Percentiles rank a stretch among this genome's conserved stretches.
Conservation (phyloP, 2,888 invertebrate species). For the Amitus sp. region DNA sequence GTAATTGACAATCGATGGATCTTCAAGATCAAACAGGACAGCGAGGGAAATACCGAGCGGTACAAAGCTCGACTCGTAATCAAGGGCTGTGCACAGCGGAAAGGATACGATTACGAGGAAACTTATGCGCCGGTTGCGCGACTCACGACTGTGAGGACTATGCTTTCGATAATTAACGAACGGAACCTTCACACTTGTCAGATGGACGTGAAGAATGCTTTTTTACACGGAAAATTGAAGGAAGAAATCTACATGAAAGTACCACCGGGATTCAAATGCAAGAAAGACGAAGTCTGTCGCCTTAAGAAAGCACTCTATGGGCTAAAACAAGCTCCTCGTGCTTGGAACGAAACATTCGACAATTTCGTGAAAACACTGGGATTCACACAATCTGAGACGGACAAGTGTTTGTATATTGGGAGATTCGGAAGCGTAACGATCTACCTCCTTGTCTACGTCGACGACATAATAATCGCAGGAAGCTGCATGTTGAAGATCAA, state of each 20-base stretch:
- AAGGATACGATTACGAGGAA: slow-evolving; percentile 47
- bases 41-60: slow-evolving; percentile 22
- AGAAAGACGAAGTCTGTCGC: slow-evolving; percentile 36
- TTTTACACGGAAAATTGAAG: slow-evolving; percentile 47
- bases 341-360: slow-evolving; percentile 46
- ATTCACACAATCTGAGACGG: slow-evolving; percentile 36
- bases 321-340: slow-evolving; percentile 47
- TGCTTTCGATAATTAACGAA: slow-evolving; percentile 11
- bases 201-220: slow-evolving; percentile 51
- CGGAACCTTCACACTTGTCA: slow-evolving; percentile 32
- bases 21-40: slow-evolving; percentile 33
- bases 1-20: slow-evolving; percentile 23
- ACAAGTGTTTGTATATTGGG: slow-evolving; percentile 45
- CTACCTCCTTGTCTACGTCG: slow-evolving; percentile 46
- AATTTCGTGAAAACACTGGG: slow-evolving; percentile 38
- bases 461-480: slow-evolving; percentile 38
- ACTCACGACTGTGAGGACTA: slow-evolving; percentile 26
- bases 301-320: slow-evolving; percentile 50
- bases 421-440: slow-evolving; percentile 15
- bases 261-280: slow-evolving; percentile 19
- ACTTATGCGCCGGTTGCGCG: slow-evolving; percentile 48
- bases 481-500: slow-evolving; percentile 29
- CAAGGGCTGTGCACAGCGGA: slow-evolving; percentile 43
- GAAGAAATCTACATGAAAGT: slow-evolving; percentile 46
- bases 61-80: slow-evolving; percentile 47